These are phyloP conservation scores for Enteromius anoplus DNA, from an alignment of 2,797 vertebrate genomes.

Conservation along the genomic window DNA sequence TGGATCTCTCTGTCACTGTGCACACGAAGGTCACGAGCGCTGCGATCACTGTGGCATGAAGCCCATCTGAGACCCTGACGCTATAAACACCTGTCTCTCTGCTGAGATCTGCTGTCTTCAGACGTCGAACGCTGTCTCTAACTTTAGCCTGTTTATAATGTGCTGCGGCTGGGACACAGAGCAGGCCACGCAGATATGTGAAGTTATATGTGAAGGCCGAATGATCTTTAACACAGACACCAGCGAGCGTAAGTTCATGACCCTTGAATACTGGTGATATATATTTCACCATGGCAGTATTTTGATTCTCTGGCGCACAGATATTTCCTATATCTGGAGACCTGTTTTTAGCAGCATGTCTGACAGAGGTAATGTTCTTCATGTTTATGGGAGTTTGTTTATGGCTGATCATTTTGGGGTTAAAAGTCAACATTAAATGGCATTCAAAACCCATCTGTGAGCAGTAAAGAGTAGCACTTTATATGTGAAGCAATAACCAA, in stretches of 20 bases:
- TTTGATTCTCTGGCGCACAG: background rate
- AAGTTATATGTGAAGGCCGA: background rate
- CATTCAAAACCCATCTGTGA: background rate
- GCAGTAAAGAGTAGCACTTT: no score
- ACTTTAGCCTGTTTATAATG: conserved; percentile 21
- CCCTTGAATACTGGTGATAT: background rate
- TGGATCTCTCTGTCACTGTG: background rate
- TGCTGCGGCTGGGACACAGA: background rate
- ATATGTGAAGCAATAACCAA: no score
- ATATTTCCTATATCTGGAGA: conserved; percentile 5
- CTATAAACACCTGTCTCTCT: background rate
- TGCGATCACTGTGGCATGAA: background rate
- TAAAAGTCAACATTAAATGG: background rate
- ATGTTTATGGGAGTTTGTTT: background rate
- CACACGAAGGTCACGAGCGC: background rate
- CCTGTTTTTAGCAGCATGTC: conserved; percentile 15
- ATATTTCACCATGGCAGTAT: background rate
- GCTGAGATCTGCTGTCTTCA: background rate
- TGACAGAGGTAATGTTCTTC: background rate
- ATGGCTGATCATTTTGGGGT: background rate
- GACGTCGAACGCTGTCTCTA: background rate
- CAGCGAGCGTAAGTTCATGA: background rate
- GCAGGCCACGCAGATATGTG: background rate
- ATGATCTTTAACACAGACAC: background rate
- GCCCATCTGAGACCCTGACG: background rate